A percentile compares a stretch with the other conserved stretches of the same genome.
Evolutionary conservation across 1,140 invertebrate genomes (phyloP).

Genomic region (Drosophila guanche): DNA sequence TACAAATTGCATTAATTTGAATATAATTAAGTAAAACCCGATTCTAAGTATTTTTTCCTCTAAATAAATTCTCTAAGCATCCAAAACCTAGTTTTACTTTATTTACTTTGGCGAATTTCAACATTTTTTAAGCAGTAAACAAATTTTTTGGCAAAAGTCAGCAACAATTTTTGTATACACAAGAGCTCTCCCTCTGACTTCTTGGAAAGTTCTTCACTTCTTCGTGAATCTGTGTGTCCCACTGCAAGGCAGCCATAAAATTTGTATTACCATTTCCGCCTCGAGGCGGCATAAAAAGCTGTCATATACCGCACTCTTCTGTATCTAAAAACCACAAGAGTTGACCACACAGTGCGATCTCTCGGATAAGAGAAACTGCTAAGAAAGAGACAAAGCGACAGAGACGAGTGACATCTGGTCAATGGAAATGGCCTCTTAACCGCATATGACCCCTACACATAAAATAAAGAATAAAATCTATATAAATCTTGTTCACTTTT

Average conservation of each 20-base stretch:
- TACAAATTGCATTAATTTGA: conserved; percentile 43
- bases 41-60: conserved; percentile 20
- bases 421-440: conserved; percentile 39
- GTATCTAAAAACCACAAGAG: neutral
- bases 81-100: conserved; percentile 10
- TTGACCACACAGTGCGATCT: conserved; percentile 37
- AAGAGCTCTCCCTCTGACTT: conserved; percentile 19
- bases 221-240: conserved; percentile 27
- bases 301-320: conserved; percentile 31
- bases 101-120: conserved; percentile 35
- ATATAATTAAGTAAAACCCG: conserved; percentile 20
- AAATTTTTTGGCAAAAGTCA: conserved; percentile 31
- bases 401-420: conserved; percentile 30
- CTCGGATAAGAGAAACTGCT: no score
- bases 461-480: conserved; percentile 8
- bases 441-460: conserved; percentile 38
- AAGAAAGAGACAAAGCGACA: conserved; percentile 10
- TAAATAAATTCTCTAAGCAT: conserved; percentile 4
- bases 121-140: conserved; percentile 36
- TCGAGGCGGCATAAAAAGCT: conserved; percentile 45
- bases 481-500: conserved; percentile 45
- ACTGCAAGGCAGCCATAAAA: conserved; percentile 36
- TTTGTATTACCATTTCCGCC: conserved; percentile 47
- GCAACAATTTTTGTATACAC: conserved; percentile 20
- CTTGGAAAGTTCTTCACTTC: conserved; percentile 39